Evolutionary conservation across 2,888 invertebrate species (phyloP).

Genomic region (Apamea monoglypha): DNA sequence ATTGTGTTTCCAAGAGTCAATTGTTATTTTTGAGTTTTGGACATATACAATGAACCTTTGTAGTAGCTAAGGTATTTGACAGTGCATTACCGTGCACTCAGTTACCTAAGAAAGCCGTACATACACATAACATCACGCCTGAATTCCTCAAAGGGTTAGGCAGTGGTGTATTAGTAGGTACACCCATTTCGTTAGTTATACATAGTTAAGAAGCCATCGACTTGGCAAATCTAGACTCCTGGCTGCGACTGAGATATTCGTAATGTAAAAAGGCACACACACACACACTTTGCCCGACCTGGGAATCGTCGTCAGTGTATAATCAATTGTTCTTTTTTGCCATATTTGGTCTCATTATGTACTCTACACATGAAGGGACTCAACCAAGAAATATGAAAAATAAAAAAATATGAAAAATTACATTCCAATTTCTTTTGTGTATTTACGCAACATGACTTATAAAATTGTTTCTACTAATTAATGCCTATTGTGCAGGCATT

Average conservation of each 20-base stretch:
- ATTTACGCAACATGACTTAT: not conserved
- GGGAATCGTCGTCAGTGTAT: not conserved
- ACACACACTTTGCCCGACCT: not conserved
- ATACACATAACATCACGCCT: not conserved
- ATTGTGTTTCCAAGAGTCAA: not conserved
- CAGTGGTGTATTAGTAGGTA: not conserved
- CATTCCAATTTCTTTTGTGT: constrained; percentile 3
- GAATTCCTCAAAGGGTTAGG: no score
- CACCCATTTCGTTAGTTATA: not conserved
- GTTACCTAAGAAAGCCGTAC: not conserved
- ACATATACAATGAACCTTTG: not conserved
- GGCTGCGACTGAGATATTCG: not conserved
- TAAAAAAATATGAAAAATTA: not conserved
- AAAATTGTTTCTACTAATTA: not conserved
- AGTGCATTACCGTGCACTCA: constrained; percentile 21
- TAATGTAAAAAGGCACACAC: not conserved
- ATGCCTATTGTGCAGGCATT: not conserved
- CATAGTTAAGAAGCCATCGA: not conserved
- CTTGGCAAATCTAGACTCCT: not conserved
- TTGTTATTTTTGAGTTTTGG: not conserved
- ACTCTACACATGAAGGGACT: not conserved
- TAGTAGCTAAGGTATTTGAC: not conserved
- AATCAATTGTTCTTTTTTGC: not conserved
- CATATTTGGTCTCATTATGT: not conserved
- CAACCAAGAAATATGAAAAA: not conserved